Evolutionary conservation across 2,888 invertebrate species (phyloP).

Genomic region (Tetragonisca angustula): DNA sequence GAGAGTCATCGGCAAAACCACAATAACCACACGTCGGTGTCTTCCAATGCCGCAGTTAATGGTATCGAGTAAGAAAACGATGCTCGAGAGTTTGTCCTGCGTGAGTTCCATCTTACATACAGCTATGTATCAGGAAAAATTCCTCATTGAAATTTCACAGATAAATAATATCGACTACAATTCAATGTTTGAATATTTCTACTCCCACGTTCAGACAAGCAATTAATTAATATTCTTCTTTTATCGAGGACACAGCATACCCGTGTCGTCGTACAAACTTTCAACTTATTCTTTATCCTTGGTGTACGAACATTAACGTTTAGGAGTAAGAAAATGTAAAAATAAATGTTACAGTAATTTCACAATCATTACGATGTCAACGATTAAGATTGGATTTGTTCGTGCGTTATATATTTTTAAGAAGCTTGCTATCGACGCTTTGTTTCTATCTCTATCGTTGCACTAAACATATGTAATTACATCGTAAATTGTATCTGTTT

Average conservation of each 20-base stretch:
- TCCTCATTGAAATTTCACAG: neutral
- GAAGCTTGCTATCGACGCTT: neutral
- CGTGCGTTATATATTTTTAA: neutral
- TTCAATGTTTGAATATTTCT: neutral
- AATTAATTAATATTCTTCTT: slow-evolving; percentile 20
- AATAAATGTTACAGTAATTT: slow-evolving; percentile 33
- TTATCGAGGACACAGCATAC: slow-evolving; percentile 47
- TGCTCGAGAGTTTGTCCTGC: slow-evolving; percentile 32
- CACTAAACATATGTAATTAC: neutral
- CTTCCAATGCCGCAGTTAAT: slow-evolving; percentile 74
- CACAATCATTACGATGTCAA: neutral
- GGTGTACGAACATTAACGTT: slow-evolving; percentile 15
- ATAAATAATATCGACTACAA: slow-evolving; percentile 20
- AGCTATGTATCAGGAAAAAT: slow-evolving; percentile 21
- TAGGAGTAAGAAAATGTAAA: slow-evolving; percentile 31
- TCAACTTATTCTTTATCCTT: slow-evolving; percentile 18
- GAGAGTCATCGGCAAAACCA: slow-evolving; percentile 84
- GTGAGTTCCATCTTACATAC: slow-evolving; percentile 39
- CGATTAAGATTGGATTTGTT: neutral
- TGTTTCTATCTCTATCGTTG: no score
- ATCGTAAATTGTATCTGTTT: neutral
- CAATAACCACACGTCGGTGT: slow-evolving; percentile 76
- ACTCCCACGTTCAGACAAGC: slow-evolving; percentile 11
- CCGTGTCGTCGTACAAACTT: slow-evolving; percentile 30
- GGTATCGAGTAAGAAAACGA: slow-evolving; percentile 75